phyloP scores from a whole-genome alignment of 2,888 invertebrate genomes.

The Drosophila multiciliata region DNA sequence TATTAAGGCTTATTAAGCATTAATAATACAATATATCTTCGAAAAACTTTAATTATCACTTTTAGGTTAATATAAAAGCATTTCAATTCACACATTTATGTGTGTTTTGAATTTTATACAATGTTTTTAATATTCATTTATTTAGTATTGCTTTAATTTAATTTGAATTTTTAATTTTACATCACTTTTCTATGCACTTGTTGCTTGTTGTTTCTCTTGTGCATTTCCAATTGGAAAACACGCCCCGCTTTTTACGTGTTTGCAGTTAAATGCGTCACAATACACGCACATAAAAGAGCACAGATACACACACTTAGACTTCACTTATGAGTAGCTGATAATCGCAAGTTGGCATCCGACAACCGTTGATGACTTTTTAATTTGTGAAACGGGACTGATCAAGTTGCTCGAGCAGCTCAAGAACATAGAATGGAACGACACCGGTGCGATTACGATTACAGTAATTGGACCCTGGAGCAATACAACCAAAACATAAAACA shows the following conservation, averaged over 20 bases:
- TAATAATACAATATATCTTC: slow-evolving; percentile 10
- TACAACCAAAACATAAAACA: slow-evolving; percentile 74
- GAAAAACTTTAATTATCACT: slow-evolving; percentile 49
- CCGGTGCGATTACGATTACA: slow-evolving; percentile 56
- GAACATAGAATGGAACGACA: slow-evolving; percentile 51
- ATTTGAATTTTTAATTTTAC: slow-evolving; percentile 7
- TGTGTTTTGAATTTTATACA: slow-evolving; percentile 27
- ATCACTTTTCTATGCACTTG: slow-evolving; percentile 19
- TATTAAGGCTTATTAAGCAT: slow-evolving; percentile 15
- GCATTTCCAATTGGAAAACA: slow-evolving; percentile 53
- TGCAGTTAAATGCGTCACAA: slow-evolving; percentile 62
- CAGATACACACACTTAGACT: slow-evolving; percentile 35
- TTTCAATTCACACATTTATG: slow-evolving; percentile 51
- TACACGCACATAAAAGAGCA: slow-evolving; percentile 22
- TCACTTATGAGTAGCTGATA: slow-evolving; percentile 51
- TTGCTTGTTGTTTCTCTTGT: slow-evolving; percentile 37
- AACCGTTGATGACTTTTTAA: slow-evolving; percentile 70
- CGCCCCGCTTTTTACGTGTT: slow-evolving; percentile 65
- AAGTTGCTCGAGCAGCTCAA: slow-evolving; percentile 33
- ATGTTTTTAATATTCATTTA: slow-evolving; percentile 41
- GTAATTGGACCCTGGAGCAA: slow-evolving; percentile 36
- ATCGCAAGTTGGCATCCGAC: slow-evolving; percentile 24
- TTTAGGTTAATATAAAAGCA: slow-evolving; percentile 30
- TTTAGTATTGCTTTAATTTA: slow-evolving; percentile 39
- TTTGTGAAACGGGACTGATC: slow-evolving; percentile 74